Conservation (phyloP, 2,113 vertebrate genomes). For the Lepidothrix coronata region DNA sequence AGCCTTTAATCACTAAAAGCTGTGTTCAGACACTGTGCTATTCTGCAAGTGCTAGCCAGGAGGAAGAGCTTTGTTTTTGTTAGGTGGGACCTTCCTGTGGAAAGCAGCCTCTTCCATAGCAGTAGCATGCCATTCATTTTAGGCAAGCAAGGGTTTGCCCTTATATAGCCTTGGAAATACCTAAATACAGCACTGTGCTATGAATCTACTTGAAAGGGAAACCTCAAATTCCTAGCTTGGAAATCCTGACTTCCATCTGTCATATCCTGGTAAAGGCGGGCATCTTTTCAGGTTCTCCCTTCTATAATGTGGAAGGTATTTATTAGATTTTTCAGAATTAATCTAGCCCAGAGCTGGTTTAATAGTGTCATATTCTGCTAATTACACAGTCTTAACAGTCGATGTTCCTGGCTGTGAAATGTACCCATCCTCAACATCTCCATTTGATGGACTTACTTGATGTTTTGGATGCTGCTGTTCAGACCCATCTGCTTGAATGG, state of each 20-base stretch:
- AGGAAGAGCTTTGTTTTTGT: not conserved
- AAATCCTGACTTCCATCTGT: constrained; percentile 19
- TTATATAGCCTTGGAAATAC: not conserved
- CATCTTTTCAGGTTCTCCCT: not conserved
- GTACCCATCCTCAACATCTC: constrained; percentile 45
- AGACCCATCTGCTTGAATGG: constrained; percentile 59
- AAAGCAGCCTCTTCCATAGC: not conserved
- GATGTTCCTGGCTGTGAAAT: constrained; percentile 48
- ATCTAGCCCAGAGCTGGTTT: constrained; percentile 36
- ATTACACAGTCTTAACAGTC: constrained; percentile 34
- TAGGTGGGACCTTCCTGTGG: not conserved
- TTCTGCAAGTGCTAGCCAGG: constrained; percentile 13
- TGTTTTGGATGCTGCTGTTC: constrained; percentile 41
- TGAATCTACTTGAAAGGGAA: not conserved
- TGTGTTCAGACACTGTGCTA: constrained; percentile 3
- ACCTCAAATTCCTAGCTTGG: not conserved
- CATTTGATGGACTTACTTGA: constrained; percentile 49
- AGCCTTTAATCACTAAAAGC: constrained; percentile 19
- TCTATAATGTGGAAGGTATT: not conserved
- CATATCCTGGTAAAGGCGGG: not conserved
- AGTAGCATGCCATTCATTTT: not conserved
- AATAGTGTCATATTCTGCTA: constrained; percentile 56
- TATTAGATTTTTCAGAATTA: constrained; percentile 51
- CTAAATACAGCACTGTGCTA: not conserved
- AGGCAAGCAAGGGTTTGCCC: not conserved